phyloP scores from a whole-genome alignment of 2,888 invertebrate genomes.

The Tenthredo notha region DNA sequence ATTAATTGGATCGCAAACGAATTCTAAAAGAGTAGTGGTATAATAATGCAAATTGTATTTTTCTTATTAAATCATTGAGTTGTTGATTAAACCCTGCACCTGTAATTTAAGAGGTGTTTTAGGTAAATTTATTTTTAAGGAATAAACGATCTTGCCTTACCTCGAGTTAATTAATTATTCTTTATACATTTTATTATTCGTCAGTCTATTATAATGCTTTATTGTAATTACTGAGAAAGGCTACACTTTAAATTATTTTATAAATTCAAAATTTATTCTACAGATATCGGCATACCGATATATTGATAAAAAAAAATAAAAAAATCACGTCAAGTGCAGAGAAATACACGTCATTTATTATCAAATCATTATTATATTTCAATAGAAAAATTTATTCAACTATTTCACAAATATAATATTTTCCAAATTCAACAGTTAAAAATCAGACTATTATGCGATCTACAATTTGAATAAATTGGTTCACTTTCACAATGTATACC shows the following conservation, averaged over 20 bases:
- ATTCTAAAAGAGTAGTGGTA: neutral
- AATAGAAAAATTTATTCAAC: neutral
- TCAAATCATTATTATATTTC: neutral
- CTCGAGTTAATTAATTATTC: neutral
- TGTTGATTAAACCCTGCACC: neutral
- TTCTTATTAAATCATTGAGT: constrained; percentile 2
- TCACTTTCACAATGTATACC: neutral
- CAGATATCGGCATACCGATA: too few species aligned
- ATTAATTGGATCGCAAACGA: neutral
- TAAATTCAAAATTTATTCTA: neutral
- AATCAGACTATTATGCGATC: neutral
- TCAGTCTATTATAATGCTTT: neutral
- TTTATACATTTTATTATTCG: neutral
- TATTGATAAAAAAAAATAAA: neutral
- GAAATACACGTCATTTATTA: neutral
- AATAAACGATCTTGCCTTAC: neutral
- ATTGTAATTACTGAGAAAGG: neutral
- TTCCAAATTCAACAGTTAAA: neutral
- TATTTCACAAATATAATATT: neutral
- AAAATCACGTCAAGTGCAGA: neutral
- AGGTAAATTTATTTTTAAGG: neutral
- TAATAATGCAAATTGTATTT: neutral
- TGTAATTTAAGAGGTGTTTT: neutral
- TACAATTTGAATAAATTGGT: neutral
- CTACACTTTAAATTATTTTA: neutral